Conservation (phyloP, 2,797 vertebrate genomes). For the Podarcis siculus region DNA sequence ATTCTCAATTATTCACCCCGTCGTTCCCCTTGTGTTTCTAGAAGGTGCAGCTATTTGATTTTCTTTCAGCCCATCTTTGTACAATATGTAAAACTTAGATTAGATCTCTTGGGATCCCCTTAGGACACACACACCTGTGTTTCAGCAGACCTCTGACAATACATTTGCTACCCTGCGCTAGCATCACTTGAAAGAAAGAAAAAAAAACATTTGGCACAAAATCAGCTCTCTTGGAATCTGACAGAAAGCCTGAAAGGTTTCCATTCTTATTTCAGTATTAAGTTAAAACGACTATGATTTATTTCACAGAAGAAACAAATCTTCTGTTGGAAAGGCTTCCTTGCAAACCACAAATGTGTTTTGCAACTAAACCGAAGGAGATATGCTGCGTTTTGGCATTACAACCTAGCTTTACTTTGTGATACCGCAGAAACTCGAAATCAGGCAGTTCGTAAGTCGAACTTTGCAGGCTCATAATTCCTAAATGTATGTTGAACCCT, state of each 20-base stretch:
- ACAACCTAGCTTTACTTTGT: not conserved
- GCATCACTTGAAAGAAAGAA: constrained; percentile 4
- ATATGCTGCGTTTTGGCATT: not conserved
- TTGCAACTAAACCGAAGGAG: not conserved
- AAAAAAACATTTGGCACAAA: constrained; percentile 5
- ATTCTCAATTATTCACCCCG: not conserved
- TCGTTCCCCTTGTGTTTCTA: constrained; percentile 1
- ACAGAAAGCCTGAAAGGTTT: constrained; percentile 16
- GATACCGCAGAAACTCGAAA: not conserved
- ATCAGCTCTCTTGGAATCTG: not conserved
- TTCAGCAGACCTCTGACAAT: constrained; percentile 22
- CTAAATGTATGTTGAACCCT: not conserved
- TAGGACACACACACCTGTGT: constrained; percentile 36
- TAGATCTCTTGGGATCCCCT: constrained; percentile 18
- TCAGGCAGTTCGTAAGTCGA: not conserved
- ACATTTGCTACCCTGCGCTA: constrained; percentile 3
- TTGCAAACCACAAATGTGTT: not conserved
- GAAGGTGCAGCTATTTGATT: not conserved
- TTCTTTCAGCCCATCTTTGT: constrained; percentile 1
- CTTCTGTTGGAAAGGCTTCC: not conserved
- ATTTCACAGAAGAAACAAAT: constrained; percentile 1
- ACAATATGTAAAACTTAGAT: constrained; percentile 14
- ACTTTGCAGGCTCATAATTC: not conserved
- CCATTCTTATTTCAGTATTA: constrained; percentile 4
- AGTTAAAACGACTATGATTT: constrained; percentile 19